Base-by-base conservation (phyloP, 1,140 invertebrate species). In the Tetragnatha versicolor region DNA sequence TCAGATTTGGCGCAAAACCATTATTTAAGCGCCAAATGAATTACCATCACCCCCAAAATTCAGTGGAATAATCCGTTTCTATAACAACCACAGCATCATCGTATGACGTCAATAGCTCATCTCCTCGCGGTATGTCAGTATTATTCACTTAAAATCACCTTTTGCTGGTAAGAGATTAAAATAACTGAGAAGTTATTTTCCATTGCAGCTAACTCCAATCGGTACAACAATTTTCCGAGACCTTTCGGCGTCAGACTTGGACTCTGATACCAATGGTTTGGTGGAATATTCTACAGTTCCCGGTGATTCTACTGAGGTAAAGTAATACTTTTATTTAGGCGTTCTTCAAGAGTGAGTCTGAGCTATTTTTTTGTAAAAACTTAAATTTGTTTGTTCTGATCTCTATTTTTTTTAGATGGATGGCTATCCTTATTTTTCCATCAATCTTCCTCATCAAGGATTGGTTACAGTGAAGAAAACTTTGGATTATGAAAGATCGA, bases 391-490 rank as follows among this genome's bases (percentile, higher is more conserved):
- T 31, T 39, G 5, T 65, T 22, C 27, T 42, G 35, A 65, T 2
- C 20, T 14, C 20, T 39, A 37, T 39, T 27, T 58, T 39, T 20
- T 22, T 45, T 73, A 79, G 78, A 70, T 42, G 6, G 93, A 96
- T 85, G 94, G 93, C 20, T 93, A 90, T 84, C 91, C 91, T 22
- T 91, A 89, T 83, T 95, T 96, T 85, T 89, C 91, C 73, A 95
- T 95, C 86, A 81, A 79, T 31, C 68, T 80, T 7, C 82, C 82
- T 42, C 75, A 81, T 63, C 80, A 82, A 58, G 82, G 83, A 25
- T 55, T 82, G 0, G 80, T 83, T 9, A 81, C 82, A 17, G 79
- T 83, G 2, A 77, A 78, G 22, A 78, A 72, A 9, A 61, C 80
- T 7, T 66, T 83, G 20, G 82, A 83, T 73, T 83, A 78, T 53